Conservation (phyloP, 2,888 invertebrate genomes). For the Oxytorus armatus region DNA sequence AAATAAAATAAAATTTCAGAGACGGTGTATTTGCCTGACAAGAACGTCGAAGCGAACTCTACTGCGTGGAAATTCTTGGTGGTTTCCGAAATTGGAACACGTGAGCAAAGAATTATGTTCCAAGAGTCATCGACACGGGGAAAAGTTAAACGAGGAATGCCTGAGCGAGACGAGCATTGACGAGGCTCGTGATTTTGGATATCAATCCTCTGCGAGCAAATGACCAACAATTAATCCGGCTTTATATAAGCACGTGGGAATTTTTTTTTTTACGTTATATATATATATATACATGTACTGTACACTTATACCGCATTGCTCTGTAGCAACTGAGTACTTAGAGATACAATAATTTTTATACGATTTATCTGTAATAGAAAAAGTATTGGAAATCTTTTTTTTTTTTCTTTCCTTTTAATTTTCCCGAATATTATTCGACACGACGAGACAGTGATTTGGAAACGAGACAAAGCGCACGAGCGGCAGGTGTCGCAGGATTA, state of each 20-base stretch:
- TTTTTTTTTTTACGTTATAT: conserved; percentile 48
- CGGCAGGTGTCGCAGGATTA: conserved; percentile 77
- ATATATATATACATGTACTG: conserved; percentile 11
- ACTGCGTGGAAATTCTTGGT: conserved; percentile 72
- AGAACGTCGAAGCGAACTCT: conserved; percentile 69
- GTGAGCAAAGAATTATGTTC: conserved; percentile 72
- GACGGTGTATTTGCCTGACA: conserved; percentile 66
- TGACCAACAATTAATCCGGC: conserved; percentile 53
- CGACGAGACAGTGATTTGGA: conserved; percentile 73
- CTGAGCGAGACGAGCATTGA: conserved; percentile 71
- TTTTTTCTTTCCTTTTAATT: not conserved
- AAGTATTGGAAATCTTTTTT: conserved; percentile 3
- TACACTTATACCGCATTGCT: conserved; percentile 34
- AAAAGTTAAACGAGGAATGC: conserved; percentile 64
- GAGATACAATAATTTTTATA: conserved; percentile 60
- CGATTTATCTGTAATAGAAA: conserved; percentile 60
- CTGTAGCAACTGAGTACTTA: conserved; percentile 29
- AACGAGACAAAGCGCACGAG: conserved; percentile 75
- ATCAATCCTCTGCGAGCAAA: conserved; percentile 76
- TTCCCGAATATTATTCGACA: conserved; percentile 14
- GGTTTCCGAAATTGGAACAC: conserved; percentile 75
- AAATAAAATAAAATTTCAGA: conserved; percentile 63
- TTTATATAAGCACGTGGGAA: conserved; percentile 60
- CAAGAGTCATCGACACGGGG: conserved; percentile 62
- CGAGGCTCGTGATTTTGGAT: conserved; percentile 77